phyloP scores from a whole-genome alignment of 2,888 invertebrate genomes.

The Conomelus anceps region DNA sequence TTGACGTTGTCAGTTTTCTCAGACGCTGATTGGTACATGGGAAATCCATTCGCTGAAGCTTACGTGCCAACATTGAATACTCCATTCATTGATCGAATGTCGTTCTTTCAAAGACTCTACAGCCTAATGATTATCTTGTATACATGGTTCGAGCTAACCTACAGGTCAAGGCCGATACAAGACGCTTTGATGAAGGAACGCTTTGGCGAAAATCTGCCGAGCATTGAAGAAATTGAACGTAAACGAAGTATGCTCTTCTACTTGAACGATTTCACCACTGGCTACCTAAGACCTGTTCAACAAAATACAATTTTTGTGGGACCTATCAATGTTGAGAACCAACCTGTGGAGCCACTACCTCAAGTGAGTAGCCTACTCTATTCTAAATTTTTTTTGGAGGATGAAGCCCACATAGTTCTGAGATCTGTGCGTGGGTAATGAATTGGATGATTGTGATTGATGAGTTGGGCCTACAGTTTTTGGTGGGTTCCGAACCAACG shows the following conservation, averaged over 20 bases:
- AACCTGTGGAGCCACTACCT: not conserved
- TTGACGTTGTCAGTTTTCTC: not conserved
- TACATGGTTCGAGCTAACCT: not conserved
- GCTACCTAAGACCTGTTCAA: not conserved
- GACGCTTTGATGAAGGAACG: not conserved
- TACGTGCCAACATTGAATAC: not conserved
- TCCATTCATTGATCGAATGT: not conserved
- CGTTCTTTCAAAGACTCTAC: not conserved
- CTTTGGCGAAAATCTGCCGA: not conserved
- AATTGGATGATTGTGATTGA: no score
- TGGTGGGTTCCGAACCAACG: no score
- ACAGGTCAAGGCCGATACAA: not conserved
- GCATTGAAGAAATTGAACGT: not conserved
- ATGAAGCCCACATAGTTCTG: no score
- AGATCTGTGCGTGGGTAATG: no score
- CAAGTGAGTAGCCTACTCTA: not conserved
- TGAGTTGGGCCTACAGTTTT: no score
- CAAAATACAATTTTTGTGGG: not conserved
- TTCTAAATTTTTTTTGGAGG: no score
- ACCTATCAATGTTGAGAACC: not conserved
- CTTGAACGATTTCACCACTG: not conserved
- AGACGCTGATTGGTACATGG: not conserved
- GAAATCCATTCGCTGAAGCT: not conserved
- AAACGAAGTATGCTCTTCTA: not conserved
- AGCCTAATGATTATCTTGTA: not conserved